phyloP scores from a whole-genome alignment of 2,113 vertebrate genomes.

The Mugil cephalus region DNA sequence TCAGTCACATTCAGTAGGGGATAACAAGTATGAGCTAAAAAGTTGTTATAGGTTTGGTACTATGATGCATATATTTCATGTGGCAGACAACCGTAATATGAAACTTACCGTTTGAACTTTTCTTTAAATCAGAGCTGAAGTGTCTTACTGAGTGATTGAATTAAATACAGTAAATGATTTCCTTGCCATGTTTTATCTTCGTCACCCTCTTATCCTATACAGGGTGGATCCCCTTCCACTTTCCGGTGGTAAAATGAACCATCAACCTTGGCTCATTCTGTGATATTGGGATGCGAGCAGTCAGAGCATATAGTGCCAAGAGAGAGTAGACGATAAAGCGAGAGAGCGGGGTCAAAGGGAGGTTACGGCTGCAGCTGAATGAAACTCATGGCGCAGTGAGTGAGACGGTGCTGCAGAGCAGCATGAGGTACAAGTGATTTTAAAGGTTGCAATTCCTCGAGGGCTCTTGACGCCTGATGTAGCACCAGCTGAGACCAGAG shows the following conservation, averaged over 20 bases:
- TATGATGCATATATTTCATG: constrained; percentile 14
- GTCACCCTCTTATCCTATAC: constrained; percentile 13
- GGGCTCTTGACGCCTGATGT: constrained; percentile 15
- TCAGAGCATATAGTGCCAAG: constrained; percentile 19
- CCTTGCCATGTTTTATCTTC: constrained; percentile 39
- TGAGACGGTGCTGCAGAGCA: constrained; percentile 26
- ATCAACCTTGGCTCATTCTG: constrained; percentile 49
- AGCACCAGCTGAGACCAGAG: constrained; percentile 31
- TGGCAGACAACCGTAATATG: constrained; percentile 45
- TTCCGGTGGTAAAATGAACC: constrained; percentile 51
- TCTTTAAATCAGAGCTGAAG: constrained; percentile 24
- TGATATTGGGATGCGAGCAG: constrained; percentile 32
- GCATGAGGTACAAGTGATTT: constrained; percentile 20
- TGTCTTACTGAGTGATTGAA: constrained; percentile 49
- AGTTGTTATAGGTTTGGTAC: no score
- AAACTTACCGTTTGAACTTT: constrained; percentile 9
- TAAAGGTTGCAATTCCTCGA: constrained; percentile 15
- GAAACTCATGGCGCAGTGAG: constrained; percentile 13
- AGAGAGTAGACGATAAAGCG: constrained; percentile 34
- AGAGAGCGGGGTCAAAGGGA: constrained; percentile 43
- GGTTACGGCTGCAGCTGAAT: constrained; percentile 52
- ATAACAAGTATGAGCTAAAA: no score
- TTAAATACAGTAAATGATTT: constrained; percentile 50
- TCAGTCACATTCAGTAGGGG: no score
- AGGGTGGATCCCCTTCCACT: constrained; percentile 29